Evolutionary conservation across 2,113 vertebrate species (phyloP), one percentile per base, ranked within the genome.

Genomic region (Solea solea): DNA sequence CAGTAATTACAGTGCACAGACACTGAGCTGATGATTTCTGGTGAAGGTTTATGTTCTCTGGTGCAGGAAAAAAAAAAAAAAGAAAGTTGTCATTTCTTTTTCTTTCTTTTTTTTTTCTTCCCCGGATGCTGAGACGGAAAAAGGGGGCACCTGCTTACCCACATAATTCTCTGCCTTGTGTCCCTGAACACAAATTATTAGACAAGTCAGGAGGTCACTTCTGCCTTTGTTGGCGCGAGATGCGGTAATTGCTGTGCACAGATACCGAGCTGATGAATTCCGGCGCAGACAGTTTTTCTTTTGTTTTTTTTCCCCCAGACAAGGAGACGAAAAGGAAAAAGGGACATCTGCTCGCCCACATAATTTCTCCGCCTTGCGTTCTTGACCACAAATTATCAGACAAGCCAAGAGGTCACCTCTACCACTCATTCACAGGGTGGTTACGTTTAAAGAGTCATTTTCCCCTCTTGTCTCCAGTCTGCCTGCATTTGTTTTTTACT

Each of bases 1-100:
- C 12, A 54, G 79, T 84, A 84, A 90, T 80, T 66, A 63, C 71
- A 52, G 45, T 9, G 21, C 71, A 62, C 55, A 59, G 74, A 73
- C 41, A 64, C 56, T 0, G 59, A 81, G 65, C 62, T 68, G 62
- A 75, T 70, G 76, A 69, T 76, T 80, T 69, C 46, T 68, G 74
- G 66, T 72, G 70, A 21, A 64, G 68, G 65, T 83, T 76, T 27
- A 46, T 12, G 55, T 40, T 65, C 63, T 65, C 51, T 14, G 56
- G 65, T 34, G 72, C 72, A n/a, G 67, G 7, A 45, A 25, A 48
- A 48, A 9, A 5, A 5, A 65, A 74, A 85, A 72, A 50, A 34
- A 65, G 34, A 6, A 69, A 67, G 39, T 25, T 73, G 56, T 53
- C n/a, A 34, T 34, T 34, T 34, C 5, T 6, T 6, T 34, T 3